These are phyloP conservation scores for Geodia barretti DNA, from an alignment of 37 sponge, comb jelly and placozoan genomes.

Conservation along the genomic window DNA sequence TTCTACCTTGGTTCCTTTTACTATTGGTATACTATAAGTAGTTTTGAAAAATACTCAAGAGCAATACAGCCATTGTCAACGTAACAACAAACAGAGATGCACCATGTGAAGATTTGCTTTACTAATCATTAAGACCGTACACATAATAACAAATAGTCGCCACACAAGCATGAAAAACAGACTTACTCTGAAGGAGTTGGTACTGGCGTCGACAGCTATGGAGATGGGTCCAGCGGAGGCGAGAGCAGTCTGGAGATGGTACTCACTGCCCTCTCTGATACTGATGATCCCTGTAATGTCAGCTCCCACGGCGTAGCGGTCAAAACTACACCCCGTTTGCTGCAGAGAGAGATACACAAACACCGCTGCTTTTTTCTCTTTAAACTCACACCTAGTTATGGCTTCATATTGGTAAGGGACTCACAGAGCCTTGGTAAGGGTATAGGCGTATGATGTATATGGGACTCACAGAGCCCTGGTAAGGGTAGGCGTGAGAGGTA, in stretches of 20 bases:
- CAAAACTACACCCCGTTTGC: conserved; percentile 54
- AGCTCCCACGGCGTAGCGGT: conserved; percentile 21
- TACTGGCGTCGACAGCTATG: conserved; percentile 34
- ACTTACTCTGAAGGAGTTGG: conserved; percentile 44
- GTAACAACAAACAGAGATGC: too few species aligned
- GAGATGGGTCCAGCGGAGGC: conserved; percentile 49
- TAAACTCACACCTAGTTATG: background rate
- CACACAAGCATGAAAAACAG: too few species aligned
- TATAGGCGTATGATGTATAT: background rate
- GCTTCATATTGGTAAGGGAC: background rate
- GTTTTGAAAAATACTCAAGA: too few species aligned
- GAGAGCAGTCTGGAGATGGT: conserved; percentile 42
- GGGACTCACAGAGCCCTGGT: background rate
- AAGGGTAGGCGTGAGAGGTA: background rate
- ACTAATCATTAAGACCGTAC: too few species aligned
- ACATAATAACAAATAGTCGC: too few species aligned
- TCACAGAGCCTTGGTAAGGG: too few species aligned
- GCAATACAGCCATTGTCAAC: too few species aligned
- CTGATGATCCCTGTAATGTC: conserved; percentile 34
- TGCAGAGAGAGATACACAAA: background rate
- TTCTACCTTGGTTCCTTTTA: background rate
- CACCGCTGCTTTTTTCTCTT: background rate
- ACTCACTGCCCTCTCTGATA: conserved; percentile 40
- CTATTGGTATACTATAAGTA: too few species aligned
- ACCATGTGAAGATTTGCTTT: too few species aligned